Percentiles rank a stretch among this genome's conserved stretches.
Evolutionary conservation across 2,888 invertebrate species (phyloP).

Genomic region (Sthenelais limicola): DNA sequence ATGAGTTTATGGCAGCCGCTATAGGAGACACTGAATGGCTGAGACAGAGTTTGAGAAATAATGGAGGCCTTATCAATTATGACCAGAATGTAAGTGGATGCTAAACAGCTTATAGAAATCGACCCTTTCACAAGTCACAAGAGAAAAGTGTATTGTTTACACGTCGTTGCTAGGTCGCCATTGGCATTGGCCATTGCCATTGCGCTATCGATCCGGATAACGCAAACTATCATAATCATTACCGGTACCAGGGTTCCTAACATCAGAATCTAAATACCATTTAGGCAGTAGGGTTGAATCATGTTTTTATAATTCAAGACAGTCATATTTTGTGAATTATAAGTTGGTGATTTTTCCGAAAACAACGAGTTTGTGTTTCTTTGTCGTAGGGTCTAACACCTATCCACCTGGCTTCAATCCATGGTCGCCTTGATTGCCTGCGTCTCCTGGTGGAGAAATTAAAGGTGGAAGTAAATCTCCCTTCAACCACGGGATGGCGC

Average conservation of each 20-base stretch:
- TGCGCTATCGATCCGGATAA: no score
- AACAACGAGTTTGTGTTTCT: no score
- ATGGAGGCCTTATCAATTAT: constrained; percentile 61
- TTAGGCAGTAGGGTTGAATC: no score
- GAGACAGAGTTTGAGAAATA: constrained; percentile 67
- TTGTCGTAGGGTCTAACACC: constrained; percentile 65
- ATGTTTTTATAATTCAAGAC: no score
- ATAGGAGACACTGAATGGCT: constrained; percentile 72
- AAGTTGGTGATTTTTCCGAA: no score
- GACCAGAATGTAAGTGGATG: constrained; percentile 69
- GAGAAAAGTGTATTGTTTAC: constrained; percentile 26
- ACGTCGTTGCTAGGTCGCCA: constrained; percentile 28
- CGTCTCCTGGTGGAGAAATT: constrained; percentile 68
- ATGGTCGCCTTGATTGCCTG: constrained; percentile 70
- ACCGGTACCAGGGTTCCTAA: no score
- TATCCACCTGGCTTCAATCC: constrained; percentile 70
- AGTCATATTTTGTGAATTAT: no score
- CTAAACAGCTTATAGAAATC: not conserved
- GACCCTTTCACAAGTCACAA: not conserved
- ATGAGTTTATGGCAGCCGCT: constrained; percentile 72
- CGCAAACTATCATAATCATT: no score
- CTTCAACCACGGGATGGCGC: constrained; percentile 69
- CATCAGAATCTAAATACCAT: no score
- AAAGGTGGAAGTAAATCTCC: constrained; percentile 67
- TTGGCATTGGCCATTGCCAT: not conserved